Evolutionary conservation across 2,113 vertebrate species (phyloP).

Genomic region (Machaerirhynchus nigripectus): DNA sequence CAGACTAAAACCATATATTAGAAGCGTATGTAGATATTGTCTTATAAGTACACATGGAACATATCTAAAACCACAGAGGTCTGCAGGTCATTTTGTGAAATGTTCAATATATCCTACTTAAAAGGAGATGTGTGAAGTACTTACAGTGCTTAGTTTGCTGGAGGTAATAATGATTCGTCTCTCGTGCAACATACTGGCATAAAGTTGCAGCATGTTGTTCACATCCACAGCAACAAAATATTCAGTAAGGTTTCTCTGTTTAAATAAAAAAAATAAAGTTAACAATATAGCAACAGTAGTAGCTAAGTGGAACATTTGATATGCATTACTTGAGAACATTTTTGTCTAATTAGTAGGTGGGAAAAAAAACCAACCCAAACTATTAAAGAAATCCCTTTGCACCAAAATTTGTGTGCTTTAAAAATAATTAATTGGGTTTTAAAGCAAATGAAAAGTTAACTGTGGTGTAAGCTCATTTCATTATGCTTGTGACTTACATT

Average conservation of each 20-base stretch:
- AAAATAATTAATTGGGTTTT: neutral
- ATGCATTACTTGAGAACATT: neutral
- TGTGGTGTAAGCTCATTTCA: neutral
- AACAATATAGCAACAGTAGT: constrained; percentile 1
- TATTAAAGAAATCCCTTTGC: neutral
- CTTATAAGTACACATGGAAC: constrained; percentile 46
- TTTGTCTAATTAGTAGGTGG: neutral
- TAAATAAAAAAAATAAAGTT: constrained; percentile 55
- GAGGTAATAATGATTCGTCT: constrained; percentile 94
- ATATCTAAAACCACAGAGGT: constrained; percentile 58
- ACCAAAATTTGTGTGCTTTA: neutral
- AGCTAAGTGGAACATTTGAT: neutral
- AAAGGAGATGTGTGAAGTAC: constrained; percentile 75
- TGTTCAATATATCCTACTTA: constrained; percentile 39
- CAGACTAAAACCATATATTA: constrained; percentile 68
- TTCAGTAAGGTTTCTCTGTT: constrained; percentile 95
- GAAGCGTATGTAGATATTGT: constrained; percentile 69
- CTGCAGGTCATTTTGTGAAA: constrained; percentile 59
- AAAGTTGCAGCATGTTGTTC: constrained; percentile 96
- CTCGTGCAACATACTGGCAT: constrained; percentile 95
- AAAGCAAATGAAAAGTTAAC: neutral
- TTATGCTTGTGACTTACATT: neutral
- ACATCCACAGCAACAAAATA: constrained; percentile 98
- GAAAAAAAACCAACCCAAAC: neutral
- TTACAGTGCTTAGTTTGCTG: constrained; percentile 98